Evolutionary conservation across 1,140 invertebrate genomes (phyloP).

Genomic region (Plutomurus gul): DNA sequence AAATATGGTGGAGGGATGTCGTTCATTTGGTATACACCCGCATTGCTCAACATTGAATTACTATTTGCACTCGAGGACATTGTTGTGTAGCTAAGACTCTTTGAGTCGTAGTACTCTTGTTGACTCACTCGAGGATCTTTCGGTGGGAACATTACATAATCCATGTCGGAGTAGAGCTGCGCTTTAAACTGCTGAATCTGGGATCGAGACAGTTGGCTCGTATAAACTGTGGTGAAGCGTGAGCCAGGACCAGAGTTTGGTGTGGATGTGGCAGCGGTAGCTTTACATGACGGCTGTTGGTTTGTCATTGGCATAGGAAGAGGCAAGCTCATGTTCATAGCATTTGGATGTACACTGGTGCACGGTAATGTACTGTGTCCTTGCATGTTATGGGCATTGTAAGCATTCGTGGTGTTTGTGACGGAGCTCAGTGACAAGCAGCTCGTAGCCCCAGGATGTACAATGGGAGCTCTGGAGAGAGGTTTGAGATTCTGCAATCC

Average conservation of each 20-base stretch:
- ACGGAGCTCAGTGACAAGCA: not conserved
- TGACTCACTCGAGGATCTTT: slow-evolving; percentile 85
- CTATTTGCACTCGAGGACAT: slow-evolving; percentile 15
- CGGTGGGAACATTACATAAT: slow-evolving; percentile 85
- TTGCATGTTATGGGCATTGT: not conserved
- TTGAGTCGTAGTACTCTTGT: slow-evolving; percentile 86
- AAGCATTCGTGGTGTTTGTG: not conserved
- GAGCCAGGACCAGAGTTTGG: slow-evolving; percentile 47
- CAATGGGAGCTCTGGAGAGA: slow-evolving; percentile 51
- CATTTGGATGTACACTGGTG: not conserved
- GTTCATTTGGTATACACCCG: slow-evolving; percentile 16
- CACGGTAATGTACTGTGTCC: not conserved
- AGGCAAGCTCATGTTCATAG: slow-evolving; percentile 9
- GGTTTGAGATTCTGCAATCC: slow-evolving; percentile 52
- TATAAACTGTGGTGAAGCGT: slow-evolving; percentile 62
- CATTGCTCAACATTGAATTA: slow-evolving; percentile 12
- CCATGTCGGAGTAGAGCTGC: slow-evolving; percentile 83
- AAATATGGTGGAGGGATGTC: slow-evolving; percentile 63
- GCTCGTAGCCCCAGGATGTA: slow-evolving; percentile 45
- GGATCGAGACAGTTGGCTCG: slow-evolving; percentile 71
- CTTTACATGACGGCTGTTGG: not conserved
- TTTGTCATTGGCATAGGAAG: slow-evolving; percentile 9
- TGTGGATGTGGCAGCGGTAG: not conserved
- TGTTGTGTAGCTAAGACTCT: slow-evolving; percentile 65
- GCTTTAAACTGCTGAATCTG: slow-evolving; percentile 81